Base-by-base conservation (phyloP, 2,888 invertebrate genomes). In the Dryocosmus kuriphilus region DNA sequence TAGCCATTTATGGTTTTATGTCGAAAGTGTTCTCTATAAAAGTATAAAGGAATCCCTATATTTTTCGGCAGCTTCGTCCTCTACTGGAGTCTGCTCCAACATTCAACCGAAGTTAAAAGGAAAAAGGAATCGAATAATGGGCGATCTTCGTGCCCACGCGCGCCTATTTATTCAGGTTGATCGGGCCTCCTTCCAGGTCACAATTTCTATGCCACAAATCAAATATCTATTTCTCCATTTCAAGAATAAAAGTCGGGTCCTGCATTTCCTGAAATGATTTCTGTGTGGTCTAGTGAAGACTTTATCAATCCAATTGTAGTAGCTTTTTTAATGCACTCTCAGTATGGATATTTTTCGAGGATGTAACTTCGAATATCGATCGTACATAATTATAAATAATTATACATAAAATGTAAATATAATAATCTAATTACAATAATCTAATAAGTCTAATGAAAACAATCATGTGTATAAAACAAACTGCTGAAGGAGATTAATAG, bases 41-140 rank as follows among this genome's bases (percentile, higher is more conserved):
- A n/a, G n/a, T 30, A 51, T 51, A 46, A 27, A 27, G 41, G 65
- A 65, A 65, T 65, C 65, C 41, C 46, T 46, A 46, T 46, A 46
- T 71, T 71, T 46, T 71, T 71, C 71, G 30, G 27, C 30, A 30
- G 46, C 51, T 51, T 51, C 63, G 30, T n/a, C 51, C 30, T 51
- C 63, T 60, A n/a, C n/a, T n/a, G n/a, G n/a, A n/a, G n/a, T 60
- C 63, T 71, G 51, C 51, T 51, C 19, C 51, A 30, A 51, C 46
- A 46, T 51, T 27, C 46, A 51, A n/a, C 46, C 71, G 30, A 27
- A 71, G 22, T 27, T n/a, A n/a, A 27, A 27, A 46, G 71, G n/a
- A 71, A 71, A 71, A 71, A n/a, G 46, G 46, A 71, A 71, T 71
- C 71, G 71, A 71, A 71, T 71, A 71, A 51, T 71, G n/a, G 71